Base-by-base conservation (phyloP, 2,797 vertebrate genomes). In the Tapera naevia region DNA sequence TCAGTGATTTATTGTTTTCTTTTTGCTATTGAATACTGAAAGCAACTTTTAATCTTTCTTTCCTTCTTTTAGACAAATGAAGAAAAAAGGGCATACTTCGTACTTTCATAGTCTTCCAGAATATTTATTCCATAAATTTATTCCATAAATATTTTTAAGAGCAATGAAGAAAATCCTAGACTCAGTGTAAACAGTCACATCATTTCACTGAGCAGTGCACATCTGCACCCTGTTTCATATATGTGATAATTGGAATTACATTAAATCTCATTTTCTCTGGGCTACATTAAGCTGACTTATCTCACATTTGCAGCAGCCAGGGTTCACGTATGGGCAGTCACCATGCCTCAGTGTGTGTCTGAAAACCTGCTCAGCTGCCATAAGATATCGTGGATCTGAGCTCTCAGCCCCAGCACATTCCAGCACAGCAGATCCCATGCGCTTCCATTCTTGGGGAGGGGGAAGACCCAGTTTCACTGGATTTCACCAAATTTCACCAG, bases 251-350 rank as follows among this genome's bases (percentile, higher is more conserved):
- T 86, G 76, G 65, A 75, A 91, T 90, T 57, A 94, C 58, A 79
- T 54, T 61, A 62, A 94, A 91, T 62, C 76, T 75, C 76, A 92
- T 69, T 58, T 69, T 70, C 88, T 79, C 65, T 35, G 17, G 93
- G 72, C 72, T 61, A 33, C 1, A 11, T 82, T 91, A 78, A 89
- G 54, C 69, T 74, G 91, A 39, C 39, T 95, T 94, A 91, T 91
- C 95, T 89, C 88, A 67, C 86, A 58, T 69, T 87, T 86, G 73
- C 95, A 96, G 93, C 89, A 89, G 79, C 30, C 58, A 58, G 32
- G 61, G 80, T 8, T 93, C 72, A 89, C 0, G 15, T 75, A 82
- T 0, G 16, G 48, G 79, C 67, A 85, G 84, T 22, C 70, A 33
- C 33, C 33, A 15, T 1, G n/a, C 48, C 57, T 61, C 94, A 83